Evolutionary conservation across 1,140 invertebrate species (phyloP).

Genomic region (Achatina immaculata): DNA sequence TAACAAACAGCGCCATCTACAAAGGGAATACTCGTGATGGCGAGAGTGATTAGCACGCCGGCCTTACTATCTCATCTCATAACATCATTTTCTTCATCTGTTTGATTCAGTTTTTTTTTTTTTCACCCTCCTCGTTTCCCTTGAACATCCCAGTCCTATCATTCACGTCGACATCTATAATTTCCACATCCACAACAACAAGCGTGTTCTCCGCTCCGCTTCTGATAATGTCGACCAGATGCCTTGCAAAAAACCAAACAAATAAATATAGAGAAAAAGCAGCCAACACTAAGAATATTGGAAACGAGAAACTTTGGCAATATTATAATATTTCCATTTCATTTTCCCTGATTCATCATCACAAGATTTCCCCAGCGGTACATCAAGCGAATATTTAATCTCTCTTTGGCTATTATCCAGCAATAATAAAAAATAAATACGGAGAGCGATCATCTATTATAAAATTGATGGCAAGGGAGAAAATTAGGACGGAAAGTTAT

Average conservation of each 20-base stretch:
- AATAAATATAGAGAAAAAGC: not conserved
- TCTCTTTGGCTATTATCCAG: not conserved
- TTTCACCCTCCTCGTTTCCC: no score
- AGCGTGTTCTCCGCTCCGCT: no score
- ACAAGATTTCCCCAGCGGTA: constrained; percentile 27
- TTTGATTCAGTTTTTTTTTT: no score
- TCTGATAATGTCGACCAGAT: no score
- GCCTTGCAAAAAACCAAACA: not conserved
- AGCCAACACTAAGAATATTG: not conserved
- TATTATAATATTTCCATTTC: constrained; percentile 36
- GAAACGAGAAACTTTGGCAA: constrained; percentile 7
- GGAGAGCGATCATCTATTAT: not conserved
- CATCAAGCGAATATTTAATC: constrained; percentile 35
- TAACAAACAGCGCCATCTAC: no score
- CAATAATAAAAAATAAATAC: constrained; percentile 13
- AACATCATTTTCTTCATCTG: no score
- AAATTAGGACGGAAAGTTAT: not conserved
- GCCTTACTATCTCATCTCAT: no score
- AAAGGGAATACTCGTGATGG: no score
- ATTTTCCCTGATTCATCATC: constrained; percentile 28
- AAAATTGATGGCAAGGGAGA: not conserved
- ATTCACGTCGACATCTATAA: no score
- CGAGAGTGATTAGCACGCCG: no score
- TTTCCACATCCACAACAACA: no score
- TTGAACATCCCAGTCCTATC: no score